Evolutionary conservation across 2,888 invertebrate genomes (phyloP).

Genomic region (Lysandra bellargus): DNA sequence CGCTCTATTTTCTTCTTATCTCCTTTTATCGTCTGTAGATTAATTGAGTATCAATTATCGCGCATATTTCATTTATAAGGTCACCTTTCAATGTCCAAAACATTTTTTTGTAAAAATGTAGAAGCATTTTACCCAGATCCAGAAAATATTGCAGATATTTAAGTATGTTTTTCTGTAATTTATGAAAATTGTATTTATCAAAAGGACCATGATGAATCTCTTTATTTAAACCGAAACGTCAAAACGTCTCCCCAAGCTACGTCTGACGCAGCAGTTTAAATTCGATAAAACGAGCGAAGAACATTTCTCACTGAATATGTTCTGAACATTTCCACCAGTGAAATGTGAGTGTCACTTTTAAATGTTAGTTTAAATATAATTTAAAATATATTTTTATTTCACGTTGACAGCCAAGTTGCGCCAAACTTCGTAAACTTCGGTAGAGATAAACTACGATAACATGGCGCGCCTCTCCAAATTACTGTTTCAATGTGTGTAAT

Average conservation of each 20-base stretch:
- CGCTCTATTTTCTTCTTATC: neutral
- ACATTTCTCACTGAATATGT: neutral
- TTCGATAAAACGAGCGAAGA: slow-evolving; percentile 5
- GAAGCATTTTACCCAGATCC: neutral
- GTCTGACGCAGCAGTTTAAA: slow-evolving; percentile 7
- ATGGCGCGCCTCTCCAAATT: too few relatives aligned
- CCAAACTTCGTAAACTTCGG: too few relatives aligned
- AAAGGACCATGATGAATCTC: neutral
- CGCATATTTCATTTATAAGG: neutral
- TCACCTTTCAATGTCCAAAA: too few relatives aligned
- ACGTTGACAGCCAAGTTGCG: too few relatives aligned
- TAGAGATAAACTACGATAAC: too few relatives aligned
- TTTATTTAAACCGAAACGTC: neutral
- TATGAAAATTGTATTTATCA: neutral
- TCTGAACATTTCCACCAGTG: neutral
- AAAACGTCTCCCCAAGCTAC: slow-evolving; percentile 6
- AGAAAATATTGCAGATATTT: neutral
- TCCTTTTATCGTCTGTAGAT: neutral
- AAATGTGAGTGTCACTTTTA: neutral
- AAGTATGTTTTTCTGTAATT: too few relatives aligned
- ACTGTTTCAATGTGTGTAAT: too few relatives aligned
- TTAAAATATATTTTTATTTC: too few relatives aligned
- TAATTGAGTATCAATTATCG: neutral
- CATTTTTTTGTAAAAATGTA: neutral
- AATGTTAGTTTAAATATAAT: neutral